Conservation (phyloP, 2,797 vertebrate genomes). For the Neomorphus geoffroyi region DNA sequence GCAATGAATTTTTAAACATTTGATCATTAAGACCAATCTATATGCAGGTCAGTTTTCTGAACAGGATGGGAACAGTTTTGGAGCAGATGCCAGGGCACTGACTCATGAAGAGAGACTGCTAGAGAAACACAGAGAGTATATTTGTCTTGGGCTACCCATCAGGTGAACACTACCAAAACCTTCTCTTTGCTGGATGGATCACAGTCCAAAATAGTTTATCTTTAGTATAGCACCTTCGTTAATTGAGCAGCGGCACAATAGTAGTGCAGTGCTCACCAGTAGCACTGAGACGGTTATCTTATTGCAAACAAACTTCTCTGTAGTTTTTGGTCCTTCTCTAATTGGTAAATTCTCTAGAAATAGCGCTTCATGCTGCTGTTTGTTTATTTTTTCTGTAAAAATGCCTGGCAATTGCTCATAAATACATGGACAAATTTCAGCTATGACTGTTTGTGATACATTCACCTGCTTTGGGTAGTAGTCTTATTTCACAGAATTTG, state of each 20-base stretch:
- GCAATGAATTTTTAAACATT: conserved; percentile 83
- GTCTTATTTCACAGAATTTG: neutral
- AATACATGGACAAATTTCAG: neutral
- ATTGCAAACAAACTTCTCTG: neutral
- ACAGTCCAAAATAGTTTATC: conserved; percentile 46
- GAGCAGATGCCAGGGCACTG: conserved; percentile 80
- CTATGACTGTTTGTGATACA: neutral
- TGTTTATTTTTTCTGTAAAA: neutral
- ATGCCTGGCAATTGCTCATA: neutral
- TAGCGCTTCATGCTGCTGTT: neutral
- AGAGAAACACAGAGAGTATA: conserved; percentile 70
- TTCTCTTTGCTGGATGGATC: conserved; percentile 6
- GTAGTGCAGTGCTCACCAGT: neutral
- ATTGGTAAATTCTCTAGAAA: neutral
- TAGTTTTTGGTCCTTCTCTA: neutral
- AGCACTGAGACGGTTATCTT: neutral
- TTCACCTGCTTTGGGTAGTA: neutral
- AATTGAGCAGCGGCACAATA: neutral
- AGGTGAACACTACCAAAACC: conserved; percentile 48
- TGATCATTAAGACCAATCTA: conserved; percentile 84
- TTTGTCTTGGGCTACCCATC: conserved; percentile 71
- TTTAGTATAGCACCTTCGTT: conserved; percentile 25
- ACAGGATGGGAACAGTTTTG: conserved; percentile 82
- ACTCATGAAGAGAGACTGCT: conserved; percentile 71
- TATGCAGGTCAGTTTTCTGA: conserved; percentile 82